Base-by-base conservation (phyloP, 2,888 invertebrate genomes). In the Chrysolina americana region DNA sequence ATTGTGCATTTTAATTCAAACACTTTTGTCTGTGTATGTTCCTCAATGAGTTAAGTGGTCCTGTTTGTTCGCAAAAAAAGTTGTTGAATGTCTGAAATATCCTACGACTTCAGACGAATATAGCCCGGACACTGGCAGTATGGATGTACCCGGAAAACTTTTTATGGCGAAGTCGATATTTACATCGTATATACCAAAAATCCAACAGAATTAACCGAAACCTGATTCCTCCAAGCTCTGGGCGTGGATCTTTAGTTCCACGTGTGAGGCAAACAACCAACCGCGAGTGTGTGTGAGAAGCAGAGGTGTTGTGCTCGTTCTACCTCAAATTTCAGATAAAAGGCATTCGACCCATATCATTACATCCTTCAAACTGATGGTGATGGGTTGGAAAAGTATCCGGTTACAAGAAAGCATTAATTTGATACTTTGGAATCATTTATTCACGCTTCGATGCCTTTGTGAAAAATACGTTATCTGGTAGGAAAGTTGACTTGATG, bases 381-480 rank as follows among this genome's bases (percentile, higher is more conserved):
- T 21, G 53, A 53, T 53, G 53, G 53, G 53, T 19, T 53, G 53
- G 53, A 53, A 53, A 53, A 53, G 53, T 21, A 53, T 53, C 21
- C 19, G 19, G 21, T 53, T 53, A 53, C 53, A 53, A 53, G 21
- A 10, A 53, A 10, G 53, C 21, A 21, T 53, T 53, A 53, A 53
- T 53, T 53, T 19, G 53, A 53, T 53, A 53, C 53, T 53, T 53
- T 53, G 19, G 19, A 53, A 21, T 53, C 21, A 53, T 21, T 53
- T 21, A 21, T 11, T 21, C 53, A 53, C 21, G 19, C 53, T 53
- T 21, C 53, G 21, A 53, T 53, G 53, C 53, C 53, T 53, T 19
- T 53, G 19, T 53, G 53, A 44, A 15, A 15, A 21, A 19, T 17
- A 21, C 19, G 5, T 21, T 19, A 9, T 11, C 19, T 19, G 53